These are phyloP conservation scores for Tribolium madens DNA, from an alignment of 1,140 invertebrate species.

Conservation along the genomic window DNA sequence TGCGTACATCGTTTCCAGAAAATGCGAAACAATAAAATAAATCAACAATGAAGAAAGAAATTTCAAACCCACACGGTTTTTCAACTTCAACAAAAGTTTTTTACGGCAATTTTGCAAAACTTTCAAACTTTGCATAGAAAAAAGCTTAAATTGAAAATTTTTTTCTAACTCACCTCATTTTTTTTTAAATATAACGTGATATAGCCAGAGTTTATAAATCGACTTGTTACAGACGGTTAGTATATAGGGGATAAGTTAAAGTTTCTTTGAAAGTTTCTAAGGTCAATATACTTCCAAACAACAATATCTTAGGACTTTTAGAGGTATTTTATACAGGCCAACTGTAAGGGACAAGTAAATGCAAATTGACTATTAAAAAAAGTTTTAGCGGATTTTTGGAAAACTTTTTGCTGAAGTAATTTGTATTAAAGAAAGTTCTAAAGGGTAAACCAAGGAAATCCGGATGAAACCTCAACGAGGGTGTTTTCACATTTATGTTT, in stretches of 20 bases:
- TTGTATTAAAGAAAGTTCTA: slow-evolving; percentile 21
- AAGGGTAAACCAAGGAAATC: slow-evolving; percentile 27
- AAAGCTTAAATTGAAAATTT: slow-evolving; percentile 17
- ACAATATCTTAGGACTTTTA: slow-evolving; percentile 13
- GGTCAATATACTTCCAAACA: slow-evolving; percentile 23
- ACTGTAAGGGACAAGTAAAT: neutral
- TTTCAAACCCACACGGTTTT: slow-evolving; percentile 1
- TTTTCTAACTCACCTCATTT: neutral
- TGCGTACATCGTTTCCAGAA: neutral
- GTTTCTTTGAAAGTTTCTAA: slow-evolving; percentile 7
- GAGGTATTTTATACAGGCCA: slow-evolving; percentile 23
- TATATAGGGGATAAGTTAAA: slow-evolving; percentile 13
- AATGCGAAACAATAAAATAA: neutral
- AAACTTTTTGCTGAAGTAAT: slow-evolving; percentile 9
- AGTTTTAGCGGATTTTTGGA: slow-evolving; percentile 19
- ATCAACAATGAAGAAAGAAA: slow-evolving; percentile 9
- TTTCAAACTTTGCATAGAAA: neutral
- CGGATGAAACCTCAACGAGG: slow-evolving; percentile 15
- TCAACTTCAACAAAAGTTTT: neutral
- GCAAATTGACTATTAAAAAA: slow-evolving; percentile 31
- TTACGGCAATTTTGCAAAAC: neutral
- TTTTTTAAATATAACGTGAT: slow-evolving; percentile 27
- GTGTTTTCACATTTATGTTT: slow-evolving; percentile 18
- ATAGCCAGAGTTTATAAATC: slow-evolving; percentile 7
- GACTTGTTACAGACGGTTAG: slow-evolving; percentile 23